These are phyloP conservation scores for Heterochromis multidens DNA, from an alignment of 2,113 vertebrate species.

Conservation along the genomic window DNA sequence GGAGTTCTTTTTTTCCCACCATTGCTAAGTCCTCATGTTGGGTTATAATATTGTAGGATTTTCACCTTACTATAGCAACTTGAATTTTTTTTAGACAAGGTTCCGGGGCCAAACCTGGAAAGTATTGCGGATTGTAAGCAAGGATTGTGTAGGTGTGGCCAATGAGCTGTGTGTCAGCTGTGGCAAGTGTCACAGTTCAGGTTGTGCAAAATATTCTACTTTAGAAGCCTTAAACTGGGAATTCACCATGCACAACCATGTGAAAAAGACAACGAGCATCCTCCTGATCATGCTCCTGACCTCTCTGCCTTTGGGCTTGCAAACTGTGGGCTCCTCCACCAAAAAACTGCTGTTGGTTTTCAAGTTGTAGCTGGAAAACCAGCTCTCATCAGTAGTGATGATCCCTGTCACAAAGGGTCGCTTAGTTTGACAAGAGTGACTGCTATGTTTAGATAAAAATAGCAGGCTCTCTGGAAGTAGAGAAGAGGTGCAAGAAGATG, in stretches of 20 bases:
- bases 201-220: background rate
- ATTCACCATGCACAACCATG: too few relatives aligned
- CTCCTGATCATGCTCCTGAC: background rate
- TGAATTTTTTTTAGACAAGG: background rate
- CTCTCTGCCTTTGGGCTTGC: background rate
- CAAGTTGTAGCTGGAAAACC: background rate
- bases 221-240: background rate
- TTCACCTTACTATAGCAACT: background rate
- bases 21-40: background rate
- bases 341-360: too few relatives aligned
- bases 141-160: background rate
- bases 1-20: background rate
- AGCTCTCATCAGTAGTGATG: background rate
- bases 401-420: background rate
- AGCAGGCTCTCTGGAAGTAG: background rate
- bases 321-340: background rate
- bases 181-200: too few relatives aligned
- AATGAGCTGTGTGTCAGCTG: background rate
- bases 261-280: too few relatives aligned
- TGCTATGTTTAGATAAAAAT: background rate
- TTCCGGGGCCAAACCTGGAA: too few relatives aligned
- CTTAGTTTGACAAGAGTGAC: background rate
- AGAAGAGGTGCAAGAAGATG: background rate
- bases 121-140: too few relatives aligned
- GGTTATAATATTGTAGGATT: background rate